These are phyloP conservation scores for Drosophila setifemur DNA, from an alignment of 1,140 invertebrate species.

Conservation along the genomic window DNA sequence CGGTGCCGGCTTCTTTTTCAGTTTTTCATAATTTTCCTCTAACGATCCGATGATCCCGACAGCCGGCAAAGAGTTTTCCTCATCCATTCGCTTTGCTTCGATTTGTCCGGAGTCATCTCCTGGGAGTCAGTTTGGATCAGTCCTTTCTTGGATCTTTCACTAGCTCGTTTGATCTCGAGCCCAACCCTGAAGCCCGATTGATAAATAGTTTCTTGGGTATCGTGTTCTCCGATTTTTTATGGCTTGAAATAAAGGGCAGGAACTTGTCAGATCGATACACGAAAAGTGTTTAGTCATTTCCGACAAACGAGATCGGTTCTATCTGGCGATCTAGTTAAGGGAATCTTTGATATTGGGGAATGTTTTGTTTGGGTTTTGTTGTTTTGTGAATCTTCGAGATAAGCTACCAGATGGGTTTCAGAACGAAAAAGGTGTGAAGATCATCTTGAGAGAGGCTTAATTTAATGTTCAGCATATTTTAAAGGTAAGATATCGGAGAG, in stretches of 20 bases:
- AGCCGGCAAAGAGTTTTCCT: constrained; percentile 64
- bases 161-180: constrained; percentile 64
- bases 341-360: constrained; percentile 19
- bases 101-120: constrained; percentile 52
- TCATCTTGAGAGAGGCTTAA: background rate
- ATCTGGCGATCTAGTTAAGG: constrained; percentile 42
- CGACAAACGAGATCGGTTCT: constrained; percentile 36
- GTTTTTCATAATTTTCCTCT: constrained; percentile 3
- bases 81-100: constrained; percentile 35
- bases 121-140: constrained; percentile 28
- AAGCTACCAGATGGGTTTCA: constrained; percentile 27
- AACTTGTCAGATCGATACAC: constrained; percentile 59
- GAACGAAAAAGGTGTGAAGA: constrained; percentile 18
- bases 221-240: constrained; percentile 52
- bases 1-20: constrained; percentile 6
- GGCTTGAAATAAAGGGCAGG: constrained; percentile 50
- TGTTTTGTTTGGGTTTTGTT: constrained; percentile 35
- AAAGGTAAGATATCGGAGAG: background rate
- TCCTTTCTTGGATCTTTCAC: constrained; percentile 62
- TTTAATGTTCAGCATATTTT: background rate
- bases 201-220: constrained; percentile 52
- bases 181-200: constrained; percentile 24
- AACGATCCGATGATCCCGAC: constrained; percentile 27
- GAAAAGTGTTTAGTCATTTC: constrained; percentile 60
- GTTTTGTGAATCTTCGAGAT: constrained; percentile 19